Base-by-base conservation (phyloP, 2,888 invertebrate genomes). In the Drosophila histrio region DNA sequence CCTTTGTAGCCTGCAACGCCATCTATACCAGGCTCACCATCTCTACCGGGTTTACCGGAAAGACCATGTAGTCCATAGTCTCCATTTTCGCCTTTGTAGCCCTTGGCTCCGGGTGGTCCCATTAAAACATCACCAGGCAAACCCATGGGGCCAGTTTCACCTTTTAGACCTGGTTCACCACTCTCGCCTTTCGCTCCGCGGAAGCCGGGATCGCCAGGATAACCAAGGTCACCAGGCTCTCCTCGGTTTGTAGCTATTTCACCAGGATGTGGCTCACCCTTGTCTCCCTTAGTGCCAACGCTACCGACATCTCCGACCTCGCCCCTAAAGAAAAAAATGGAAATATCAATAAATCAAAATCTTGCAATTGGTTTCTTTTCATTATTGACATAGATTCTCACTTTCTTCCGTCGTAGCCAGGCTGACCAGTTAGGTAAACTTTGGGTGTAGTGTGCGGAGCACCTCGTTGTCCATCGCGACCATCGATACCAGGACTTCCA, bases 61-160 rank as follows among this genome's bases (percentile, higher is more conserved):
- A 91, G 89, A 46, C 97, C 97, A 32, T 90, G 92, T 0, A 93
- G 93, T 13, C 97, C 95, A 34, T 91, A 89, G 62, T 93, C 93
- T 36, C 96, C 96, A 21, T 92, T 93, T 44, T 94, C 91, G 28
- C 96, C 97, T 1, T 93, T 91, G 71, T 93, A 93, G 3, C 96
- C 96, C 90, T 95, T 95, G 8, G 92, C 89, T 13, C 97, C 97
- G 24, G 90, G 78, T 0, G 92, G 90, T 19, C 96, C 96, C 9
- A 65, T 56, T 2, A 89, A 38, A 60, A 92, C 89, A 7, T 87
- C 88, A 36, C 94, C 94, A 5, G 92, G 90, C 0, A 88, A 52
- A n/a, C 94, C 94, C 0, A 90, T 46, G 17, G 90, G 86, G 1
- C 94, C 94, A 50, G 91, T 89, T 30, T 92, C 91, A n/a, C 95